Evolutionary conservation across 2,113 vertebrate genomes (phyloP).

Genomic region (Myxocyprinus asiaticus): DNA sequence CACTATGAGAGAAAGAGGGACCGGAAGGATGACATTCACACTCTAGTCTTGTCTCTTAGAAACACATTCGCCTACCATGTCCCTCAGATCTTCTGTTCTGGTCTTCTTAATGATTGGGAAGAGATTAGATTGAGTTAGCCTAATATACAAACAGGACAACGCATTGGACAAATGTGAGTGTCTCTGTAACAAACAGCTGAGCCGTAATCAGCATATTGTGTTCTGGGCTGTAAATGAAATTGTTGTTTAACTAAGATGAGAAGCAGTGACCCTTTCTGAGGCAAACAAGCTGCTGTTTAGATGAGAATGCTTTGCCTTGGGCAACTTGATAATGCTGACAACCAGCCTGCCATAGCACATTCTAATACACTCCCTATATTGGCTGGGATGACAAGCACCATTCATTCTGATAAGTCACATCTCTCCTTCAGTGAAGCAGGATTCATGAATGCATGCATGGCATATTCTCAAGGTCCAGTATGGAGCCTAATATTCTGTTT

Average conservation of each 20-base stretch:
- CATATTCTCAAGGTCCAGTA: not conserved
- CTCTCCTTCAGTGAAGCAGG: not conserved
- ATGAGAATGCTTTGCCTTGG: conserved; percentile 32
- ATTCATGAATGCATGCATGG: not conserved
- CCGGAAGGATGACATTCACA: conserved; percentile 39
- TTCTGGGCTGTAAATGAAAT: conserved; percentile 40
- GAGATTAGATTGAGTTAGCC: not conserved
- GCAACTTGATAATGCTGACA: conserved; percentile 27
- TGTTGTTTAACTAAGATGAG: conserved; percentile 47
- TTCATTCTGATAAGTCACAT: not conserved
- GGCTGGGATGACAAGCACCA: not conserved
- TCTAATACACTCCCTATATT: not conserved
- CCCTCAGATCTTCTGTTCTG: conserved; percentile 12
- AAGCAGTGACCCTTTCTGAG: conserved; percentile 44
- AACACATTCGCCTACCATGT: conserved; percentile 36
- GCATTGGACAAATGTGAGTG: conserved; percentile 19
- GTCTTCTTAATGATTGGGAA: conserved; percentile 15
- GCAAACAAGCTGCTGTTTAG: conserved; percentile 37
- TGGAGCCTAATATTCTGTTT: not conserved
- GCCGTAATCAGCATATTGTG: conserved; percentile 51
- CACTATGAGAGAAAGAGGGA: conserved; percentile 32
- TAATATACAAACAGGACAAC: conserved; percentile 20
- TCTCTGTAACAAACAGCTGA: conserved; percentile 47
- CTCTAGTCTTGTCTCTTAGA: conserved; percentile 27
- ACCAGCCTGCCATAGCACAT: conserved; percentile 4